phyloP scores from a whole-genome alignment of 2,888 invertebrate genomes.

The Dioctria rufipes region DNA sequence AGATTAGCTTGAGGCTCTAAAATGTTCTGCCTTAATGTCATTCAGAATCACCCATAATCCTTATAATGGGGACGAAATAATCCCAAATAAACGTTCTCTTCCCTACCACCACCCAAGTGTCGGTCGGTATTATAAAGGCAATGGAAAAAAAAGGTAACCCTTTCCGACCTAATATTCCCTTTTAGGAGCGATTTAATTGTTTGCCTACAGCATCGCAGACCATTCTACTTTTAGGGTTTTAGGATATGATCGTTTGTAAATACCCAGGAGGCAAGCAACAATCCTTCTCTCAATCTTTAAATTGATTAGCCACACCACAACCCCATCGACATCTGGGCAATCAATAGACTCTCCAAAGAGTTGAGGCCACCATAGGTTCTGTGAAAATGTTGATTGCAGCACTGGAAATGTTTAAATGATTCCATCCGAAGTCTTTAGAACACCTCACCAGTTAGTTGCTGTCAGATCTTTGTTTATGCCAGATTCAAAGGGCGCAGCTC shows the following conservation, averaged over 20 bases:
- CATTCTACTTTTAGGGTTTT: constrained; percentile 12
- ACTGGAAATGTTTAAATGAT: not conserved
- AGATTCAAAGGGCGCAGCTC: not conserved
- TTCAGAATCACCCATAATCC: constrained; percentile 47
- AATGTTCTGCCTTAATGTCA: constrained; percentile 37
- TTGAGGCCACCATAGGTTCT: not conserved
- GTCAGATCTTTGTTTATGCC: not conserved
- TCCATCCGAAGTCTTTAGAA: too few relatives aligned
- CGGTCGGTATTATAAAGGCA: not conserved
- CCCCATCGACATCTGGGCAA: constrained; percentile 36
- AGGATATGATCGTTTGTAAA: constrained; percentile 26
- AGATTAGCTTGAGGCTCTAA: not conserved
- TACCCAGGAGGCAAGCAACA: constrained; percentile 43
- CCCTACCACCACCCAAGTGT: not conserved
- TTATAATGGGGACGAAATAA: constrained; percentile 47
- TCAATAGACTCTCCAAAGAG: constrained; percentile 37
- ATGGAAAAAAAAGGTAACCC: constrained; percentile 16
- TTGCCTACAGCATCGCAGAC: constrained; percentile 21
- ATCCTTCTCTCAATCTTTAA: constrained; percentile 46
- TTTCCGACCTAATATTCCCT: constrained; percentile 23
- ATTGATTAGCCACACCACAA: constrained; percentile 46
- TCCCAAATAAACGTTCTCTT: constrained; percentile 47
- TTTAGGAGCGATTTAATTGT: constrained; percentile 41
- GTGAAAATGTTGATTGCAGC: not conserved
- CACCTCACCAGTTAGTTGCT: not conserved